Conservation (phyloP, 2,797 vertebrate genomes). For the Stomatorhinus walkeri region DNA sequence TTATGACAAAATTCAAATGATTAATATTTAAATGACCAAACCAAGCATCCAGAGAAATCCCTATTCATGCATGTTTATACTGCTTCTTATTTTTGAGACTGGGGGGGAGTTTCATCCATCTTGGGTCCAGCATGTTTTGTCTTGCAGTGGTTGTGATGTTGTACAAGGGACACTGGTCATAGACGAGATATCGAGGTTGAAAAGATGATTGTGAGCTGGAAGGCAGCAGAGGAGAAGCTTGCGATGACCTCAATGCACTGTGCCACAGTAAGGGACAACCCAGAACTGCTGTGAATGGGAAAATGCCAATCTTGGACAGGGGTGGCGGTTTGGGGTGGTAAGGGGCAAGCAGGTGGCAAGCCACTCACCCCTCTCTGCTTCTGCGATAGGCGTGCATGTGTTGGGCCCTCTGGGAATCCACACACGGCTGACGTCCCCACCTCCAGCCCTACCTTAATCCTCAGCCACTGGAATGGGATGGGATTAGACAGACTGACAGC, state of each 20-base stretch:
- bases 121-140: background rate
- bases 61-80: background rate
- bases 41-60: background rate
- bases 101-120: slow-evolving; percentile 30
- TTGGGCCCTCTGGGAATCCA: background rate
- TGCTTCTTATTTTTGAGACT: background rate
- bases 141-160: background rate
- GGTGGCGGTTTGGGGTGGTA: background rate
- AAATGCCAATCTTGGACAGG: background rate
- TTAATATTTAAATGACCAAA: background rate
- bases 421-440: background rate
- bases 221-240: background rate
- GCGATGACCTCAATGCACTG: background rate
- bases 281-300: background rate
- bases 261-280: background rate
- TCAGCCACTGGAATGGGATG: slow-evolving; percentile 17
- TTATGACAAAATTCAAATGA: background rate
- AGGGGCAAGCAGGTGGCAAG: background rate
- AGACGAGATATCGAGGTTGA: background rate
- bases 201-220: background rate
- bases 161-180: slow-evolving; percentile 9
- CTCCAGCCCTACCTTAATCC: slow-evolving; percentile 19
- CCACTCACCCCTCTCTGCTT: background rate
- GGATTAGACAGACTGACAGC: slow-evolving; percentile 31
- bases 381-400: background rate